Conservation (phyloP, 2,888 invertebrate species). For the Rambutsinella grinnellia region DNA sequence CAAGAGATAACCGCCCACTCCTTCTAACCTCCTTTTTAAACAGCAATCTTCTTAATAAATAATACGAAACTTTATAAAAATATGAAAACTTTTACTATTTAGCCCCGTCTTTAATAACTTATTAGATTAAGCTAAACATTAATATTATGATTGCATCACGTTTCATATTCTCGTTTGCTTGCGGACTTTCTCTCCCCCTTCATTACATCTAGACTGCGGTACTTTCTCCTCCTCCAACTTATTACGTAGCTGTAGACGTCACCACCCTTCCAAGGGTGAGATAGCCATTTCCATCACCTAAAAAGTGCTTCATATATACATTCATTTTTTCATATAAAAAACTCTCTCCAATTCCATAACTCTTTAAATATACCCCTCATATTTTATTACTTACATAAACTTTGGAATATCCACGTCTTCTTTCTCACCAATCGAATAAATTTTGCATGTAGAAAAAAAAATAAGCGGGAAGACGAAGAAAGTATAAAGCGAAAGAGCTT, state of each 20-base stretch:
- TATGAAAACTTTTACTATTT: no score
- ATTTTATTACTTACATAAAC: neutral
- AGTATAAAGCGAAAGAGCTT: neutral
- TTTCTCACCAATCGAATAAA: neutral
- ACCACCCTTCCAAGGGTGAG: slow-evolving; percentile 33
- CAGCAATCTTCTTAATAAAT: no score
- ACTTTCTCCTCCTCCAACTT: slow-evolving; percentile 19
- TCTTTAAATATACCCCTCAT: neutral
- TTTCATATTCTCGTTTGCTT: no score
- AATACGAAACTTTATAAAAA: no score
- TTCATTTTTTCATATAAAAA: neutral
- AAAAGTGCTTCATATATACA: neutral
- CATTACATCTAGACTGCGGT: no score
- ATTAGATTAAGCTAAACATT: no score
- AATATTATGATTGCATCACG: no score
- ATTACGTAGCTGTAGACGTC: slow-evolving; percentile 50
- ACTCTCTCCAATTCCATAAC: slow-evolving; percentile 1
- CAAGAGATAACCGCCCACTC: no score
- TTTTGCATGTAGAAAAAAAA: neutral
- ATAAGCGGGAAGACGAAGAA: neutral
- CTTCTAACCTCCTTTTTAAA: no score
- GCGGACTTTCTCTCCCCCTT: no score
- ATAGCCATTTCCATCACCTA: neutral
- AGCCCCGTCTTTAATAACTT: no score
- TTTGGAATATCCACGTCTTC: neutral